Base-by-base conservation (phyloP, 2,888 invertebrate genomes). In the Sarcophaga caerulescens region DNA sequence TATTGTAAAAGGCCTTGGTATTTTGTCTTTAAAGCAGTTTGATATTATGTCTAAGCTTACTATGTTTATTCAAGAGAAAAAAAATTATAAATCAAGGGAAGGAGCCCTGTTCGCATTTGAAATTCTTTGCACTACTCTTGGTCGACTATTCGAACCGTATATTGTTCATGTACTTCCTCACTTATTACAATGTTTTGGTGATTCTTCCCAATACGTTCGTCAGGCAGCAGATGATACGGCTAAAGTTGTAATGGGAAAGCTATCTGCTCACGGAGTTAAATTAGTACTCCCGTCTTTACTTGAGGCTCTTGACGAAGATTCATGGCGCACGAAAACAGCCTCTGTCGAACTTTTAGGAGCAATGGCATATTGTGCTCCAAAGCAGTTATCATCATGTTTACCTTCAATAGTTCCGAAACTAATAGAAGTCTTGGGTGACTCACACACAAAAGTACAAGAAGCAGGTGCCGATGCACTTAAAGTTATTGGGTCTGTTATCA, bases 331-430 rank as follows among this genome's bases (percentile, higher is more conserved):
- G 1, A 99, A 99, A 94, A 97, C 98, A 10, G 98, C 98, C 47
- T 98, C 99, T 0, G 98, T 99, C 81, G 99, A 99, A 92, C 94
- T 99, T 77, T 94, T 99, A 44, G 99, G 99, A 12, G 98, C 99
- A 14, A 99, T 99, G 99, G 99, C 99, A 0, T 99, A 97, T 94
- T 99, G 99, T 93, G 99, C 99, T 0, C 99, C 99, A 0, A 99
- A 99, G 93, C 99, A 99, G 93, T 94, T 99, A 87, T 99, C 99
- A 5, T 98, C 99, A 1, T 99, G 99, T 93, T 94, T 99, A 89
- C 99, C 99, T 3, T 98, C 97, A 92, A 99, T 99, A 92, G 99
- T 99, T 85, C 99, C 99, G 21, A 98, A 98, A 91, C 94, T 99
- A 60, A 99, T 99, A 87, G 99, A 99, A 93, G 98, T 99, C 57